These are phyloP conservation scores for Drosophila subpulchrella DNA, from an alignment of 1,140 invertebrate genomes.

Conservation along the genomic window DNA sequence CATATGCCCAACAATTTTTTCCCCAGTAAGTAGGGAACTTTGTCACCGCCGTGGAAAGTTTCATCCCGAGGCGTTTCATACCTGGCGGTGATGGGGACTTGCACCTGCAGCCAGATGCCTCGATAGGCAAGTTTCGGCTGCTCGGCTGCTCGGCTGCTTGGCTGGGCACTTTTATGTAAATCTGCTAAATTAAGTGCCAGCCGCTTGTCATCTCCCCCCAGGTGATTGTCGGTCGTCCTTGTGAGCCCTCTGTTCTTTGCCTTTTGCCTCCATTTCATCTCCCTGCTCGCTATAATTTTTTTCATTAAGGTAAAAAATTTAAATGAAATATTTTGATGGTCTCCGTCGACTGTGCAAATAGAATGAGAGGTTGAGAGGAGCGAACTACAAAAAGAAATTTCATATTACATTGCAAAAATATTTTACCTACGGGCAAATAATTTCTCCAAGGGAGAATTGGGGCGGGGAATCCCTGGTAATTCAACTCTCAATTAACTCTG, in stretches of 20 bases:
- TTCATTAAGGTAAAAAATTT: constrained; percentile 70
- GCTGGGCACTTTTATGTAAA: constrained; percentile 67
- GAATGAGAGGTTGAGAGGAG: not conserved
- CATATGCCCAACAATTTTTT: constrained; percentile 63
- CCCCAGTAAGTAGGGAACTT: constrained; percentile 48
- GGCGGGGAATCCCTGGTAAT: constrained; percentile 1
- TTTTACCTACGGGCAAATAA: constrained; percentile 24
- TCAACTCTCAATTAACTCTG: constrained; percentile 24
- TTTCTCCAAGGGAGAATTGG: not conserved
- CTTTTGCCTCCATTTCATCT: constrained; percentile 48
- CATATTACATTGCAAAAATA: constrained; percentile 41
- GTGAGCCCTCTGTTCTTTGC: constrained; percentile 30
- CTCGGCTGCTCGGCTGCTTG: constrained; percentile 15
- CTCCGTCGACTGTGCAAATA: constrained; percentile 34
- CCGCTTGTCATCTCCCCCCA: constrained; percentile 44
- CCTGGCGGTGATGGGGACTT: constrained; percentile 29
- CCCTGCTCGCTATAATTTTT: constrained; percentile 22
- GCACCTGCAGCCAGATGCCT: constrained; percentile 59
- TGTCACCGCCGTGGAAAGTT: constrained; percentile 72
- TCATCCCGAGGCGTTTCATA: constrained; percentile 7
- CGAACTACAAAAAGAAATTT: constrained; percentile 33
- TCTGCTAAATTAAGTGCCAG: constrained; percentile 79
- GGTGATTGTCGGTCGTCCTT: constrained; percentile 22
- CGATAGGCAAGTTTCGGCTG: constrained; percentile 22
- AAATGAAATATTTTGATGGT: constrained; percentile 69